Evolutionary conservation across 2,888 invertebrate genomes (phyloP).

Genomic region (Pomacea canaliculata): DNA sequence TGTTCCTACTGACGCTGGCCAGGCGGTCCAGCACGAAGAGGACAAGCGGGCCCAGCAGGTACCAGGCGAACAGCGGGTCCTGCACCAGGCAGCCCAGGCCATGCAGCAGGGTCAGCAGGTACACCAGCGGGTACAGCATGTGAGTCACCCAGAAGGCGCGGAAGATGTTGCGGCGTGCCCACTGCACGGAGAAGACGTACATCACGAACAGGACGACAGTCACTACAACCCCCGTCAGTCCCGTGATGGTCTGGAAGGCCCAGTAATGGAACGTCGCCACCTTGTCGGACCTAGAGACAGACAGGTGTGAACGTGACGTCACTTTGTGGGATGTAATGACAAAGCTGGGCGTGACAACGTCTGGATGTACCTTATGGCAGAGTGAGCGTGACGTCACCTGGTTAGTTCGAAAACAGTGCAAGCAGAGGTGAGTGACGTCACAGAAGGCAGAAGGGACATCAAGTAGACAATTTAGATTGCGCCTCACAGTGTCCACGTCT

Average conservation of each 20-base stretch:
- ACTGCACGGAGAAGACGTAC: conserved; percentile 74
- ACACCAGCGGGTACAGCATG: conserved; percentile 74
- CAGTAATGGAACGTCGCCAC: conserved; percentile 77
- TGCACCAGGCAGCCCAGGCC: conserved; percentile 75
- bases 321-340: too few species aligned
- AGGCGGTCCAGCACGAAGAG: conserved; percentile 75
- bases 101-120: conserved; percentile 75
- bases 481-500: too few species aligned
- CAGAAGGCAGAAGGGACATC: too few species aligned
- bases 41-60: conserved; percentile 74
- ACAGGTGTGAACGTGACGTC: too few species aligned
- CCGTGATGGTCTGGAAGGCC: conserved; percentile 73
- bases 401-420: too few species aligned
- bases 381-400: too few species aligned
- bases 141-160: conserved; percentile 76
- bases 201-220: conserved; percentile 73
- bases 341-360: too few species aligned
- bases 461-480: too few species aligned
- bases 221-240: conserved; percentile 75
- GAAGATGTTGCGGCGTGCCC: conserved; percentile 73
- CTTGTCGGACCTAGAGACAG: conserved; percentile 72
- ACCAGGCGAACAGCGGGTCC: conserved; percentile 74
- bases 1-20: conserved; percentile 74
- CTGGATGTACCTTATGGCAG: too few species aligned
- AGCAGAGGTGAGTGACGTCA: too few species aligned